A percentile compares a stretch with the other conserved stretches of the same genome.
Conservation (phyloP, 1,140 invertebrate genomes). For the Diachasmimorpha longicaudata region DNA sequence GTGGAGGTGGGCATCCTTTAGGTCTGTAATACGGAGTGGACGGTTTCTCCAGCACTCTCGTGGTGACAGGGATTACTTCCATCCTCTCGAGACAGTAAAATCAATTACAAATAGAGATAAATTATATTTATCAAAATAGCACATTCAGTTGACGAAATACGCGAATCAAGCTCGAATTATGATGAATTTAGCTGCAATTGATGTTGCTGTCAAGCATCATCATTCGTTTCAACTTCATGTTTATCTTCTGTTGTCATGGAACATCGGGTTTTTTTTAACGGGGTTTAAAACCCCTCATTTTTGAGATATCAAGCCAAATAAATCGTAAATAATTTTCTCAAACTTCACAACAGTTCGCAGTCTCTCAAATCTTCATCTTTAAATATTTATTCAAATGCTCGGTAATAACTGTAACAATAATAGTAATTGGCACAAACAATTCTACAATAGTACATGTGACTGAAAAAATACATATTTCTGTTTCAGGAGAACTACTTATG, state of each 20-base stretch:
- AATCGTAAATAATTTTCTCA: too few species aligned
- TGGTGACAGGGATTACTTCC: not conserved
- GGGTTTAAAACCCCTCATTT: too few species aligned
- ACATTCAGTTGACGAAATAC: too few species aligned
- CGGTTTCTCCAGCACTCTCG: not conserved
- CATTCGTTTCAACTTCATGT: not conserved
- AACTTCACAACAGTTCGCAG: too few species aligned
- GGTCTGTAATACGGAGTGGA: not conserved
- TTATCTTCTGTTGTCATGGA: too few species aligned
- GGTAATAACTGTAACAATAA: constrained; percentile 9
- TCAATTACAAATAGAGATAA: not conserved
- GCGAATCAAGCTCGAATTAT: too few species aligned
- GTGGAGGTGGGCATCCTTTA: not conserved
- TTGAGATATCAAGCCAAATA: too few species aligned
- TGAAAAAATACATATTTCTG: constrained; percentile 5
- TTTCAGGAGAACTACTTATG: not conserved
- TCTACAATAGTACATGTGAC: constrained; percentile 1
- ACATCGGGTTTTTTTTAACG: too few species aligned
- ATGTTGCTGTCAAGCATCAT: too few species aligned
- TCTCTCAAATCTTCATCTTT: not conserved
- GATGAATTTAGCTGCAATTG: not conserved
- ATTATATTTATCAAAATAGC: too few species aligned
- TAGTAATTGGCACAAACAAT: constrained; percentile 7
- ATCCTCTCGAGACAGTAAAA: not conserved
- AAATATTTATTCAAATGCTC: constrained; percentile 8